Base-by-base conservation (phyloP, 1,140 invertebrate genomes). In the Papilio aristodemus region DNA sequence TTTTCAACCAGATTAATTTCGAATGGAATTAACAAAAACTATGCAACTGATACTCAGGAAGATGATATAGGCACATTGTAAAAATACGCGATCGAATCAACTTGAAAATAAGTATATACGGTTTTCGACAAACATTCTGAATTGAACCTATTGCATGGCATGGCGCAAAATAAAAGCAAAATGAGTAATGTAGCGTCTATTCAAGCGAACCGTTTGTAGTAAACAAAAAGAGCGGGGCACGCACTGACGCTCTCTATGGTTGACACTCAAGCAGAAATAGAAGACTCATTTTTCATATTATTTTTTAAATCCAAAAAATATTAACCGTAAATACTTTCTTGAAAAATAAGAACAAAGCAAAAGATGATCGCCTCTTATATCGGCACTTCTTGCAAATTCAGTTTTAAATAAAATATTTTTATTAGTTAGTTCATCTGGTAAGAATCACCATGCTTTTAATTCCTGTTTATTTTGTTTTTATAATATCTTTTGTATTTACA, bases 181-280 rank as follows among this genome's bases (percentile, higher is more conserved):
- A 60, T 43, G 19, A 63, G 39, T 46, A 69, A 27, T n/a, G 11
- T 60, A 22, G 63, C 19, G 60, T 46, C 62, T 46, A 70, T 70
- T 70, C 60, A 70, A 43, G 68, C 25, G 60, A 27, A 70, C 69
- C 69, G 36, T 58, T 64, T 54, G 69, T 70, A 70, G 50, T 70
- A 70, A 70, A 57, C 46, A 70, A 70, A 6, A 32, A 32, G 68
- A 50, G 37, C 68, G 58, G 43, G 43, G 46, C 46, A 64, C 46
- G 68, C 68, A 59, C 43, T 63, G 38, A 25, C 8, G 68, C 58
- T 11, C 4, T 39, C 37, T 54, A 70, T 59, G 68, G 68, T 46
- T 70, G 68, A 13, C 37, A 54, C 68, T 37, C 11, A 22, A n/a
- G n/a, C 27, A 32, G 2, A 32, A 32, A 32, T 32, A 32, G 27